Evolutionary conservation across 2,888 invertebrate species (phyloP).

Genomic region (Theretra japonica): DNA sequence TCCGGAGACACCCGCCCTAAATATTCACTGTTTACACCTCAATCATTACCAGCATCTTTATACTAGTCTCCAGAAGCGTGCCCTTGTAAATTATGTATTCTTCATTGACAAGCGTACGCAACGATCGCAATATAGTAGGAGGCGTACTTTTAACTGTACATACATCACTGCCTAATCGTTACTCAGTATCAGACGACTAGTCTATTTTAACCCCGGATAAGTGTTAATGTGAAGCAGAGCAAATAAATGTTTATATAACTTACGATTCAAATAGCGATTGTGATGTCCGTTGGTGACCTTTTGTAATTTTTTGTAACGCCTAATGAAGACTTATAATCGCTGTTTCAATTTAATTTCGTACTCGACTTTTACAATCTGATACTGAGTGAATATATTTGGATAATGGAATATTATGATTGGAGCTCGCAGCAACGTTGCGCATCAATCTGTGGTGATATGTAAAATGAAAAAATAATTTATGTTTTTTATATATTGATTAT

Average conservation of each 20-base stretch:
- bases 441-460: slow-evolving; percentile 76
- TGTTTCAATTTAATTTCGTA: background rate
- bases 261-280: background rate
- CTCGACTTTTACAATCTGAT: slow-evolving; percentile 11
- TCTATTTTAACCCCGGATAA: background rate
- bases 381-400: slow-evolving; percentile 10
- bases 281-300: slow-evolving; percentile 1
- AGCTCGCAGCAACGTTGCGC: slow-evolving; percentile 60
- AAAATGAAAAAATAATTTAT: slow-evolving; percentile 73
- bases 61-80: background rate
- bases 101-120: slow-evolving; percentile 1
- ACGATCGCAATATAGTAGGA: background rate
- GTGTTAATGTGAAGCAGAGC: slow-evolving; percentile 23
- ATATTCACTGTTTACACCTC: background rate
- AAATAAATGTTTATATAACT: slow-evolving; percentile 22
- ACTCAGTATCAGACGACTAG: slow-evolving; percentile 19
- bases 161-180: slow-evolving; percentile 19
- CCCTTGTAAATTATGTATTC: slow-evolving; percentile 1
- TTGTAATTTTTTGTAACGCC: slow-evolving; percentile 25
- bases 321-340: background rate
- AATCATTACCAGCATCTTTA: background rate
- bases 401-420: slow-evolving; percentile 24
- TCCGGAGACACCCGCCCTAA: background rate
- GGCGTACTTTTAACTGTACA: slow-evolving; percentile 14
- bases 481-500: slow-evolving; percentile 71